phyloP scores from a whole-genome alignment of 2,888 invertebrate species.

The Amblyjoppa fuscipennis region DNA sequence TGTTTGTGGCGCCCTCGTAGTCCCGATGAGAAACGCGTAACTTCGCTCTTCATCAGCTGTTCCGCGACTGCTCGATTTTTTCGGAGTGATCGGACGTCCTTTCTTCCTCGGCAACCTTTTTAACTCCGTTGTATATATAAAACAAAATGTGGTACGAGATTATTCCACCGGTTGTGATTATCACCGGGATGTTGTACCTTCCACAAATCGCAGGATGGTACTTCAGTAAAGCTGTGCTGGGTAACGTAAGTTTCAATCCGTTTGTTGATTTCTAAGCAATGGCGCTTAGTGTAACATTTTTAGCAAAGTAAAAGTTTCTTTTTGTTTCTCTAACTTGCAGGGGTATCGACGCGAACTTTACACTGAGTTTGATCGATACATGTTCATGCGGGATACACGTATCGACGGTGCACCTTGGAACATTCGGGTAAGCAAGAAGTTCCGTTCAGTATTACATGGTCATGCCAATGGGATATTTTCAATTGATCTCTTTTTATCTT shows the following conservation, averaged over 20 bases:
- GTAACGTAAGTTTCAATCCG: constrained; percentile 70
- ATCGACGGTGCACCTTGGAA: constrained; percentile 69
- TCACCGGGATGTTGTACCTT: constrained; percentile 25
- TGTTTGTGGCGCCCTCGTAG: not conserved
- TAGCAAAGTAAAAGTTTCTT: not conserved
- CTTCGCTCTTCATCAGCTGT: constrained; percentile 13
- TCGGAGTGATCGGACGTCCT: constrained; percentile 22
- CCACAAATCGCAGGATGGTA: constrained; percentile 62
- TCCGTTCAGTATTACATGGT: not conserved
- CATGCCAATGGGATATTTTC: not conserved
- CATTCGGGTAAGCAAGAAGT: constrained; percentile 57
- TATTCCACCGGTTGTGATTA: constrained; percentile 71
- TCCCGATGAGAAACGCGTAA: not conserved
- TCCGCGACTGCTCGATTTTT: constrained; percentile 20
- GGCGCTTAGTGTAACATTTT: not conserved
- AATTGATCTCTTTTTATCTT: not conserved
- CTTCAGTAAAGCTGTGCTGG: constrained; percentile 62
- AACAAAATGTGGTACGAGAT: constrained; percentile 79
- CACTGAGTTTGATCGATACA: constrained; percentile 1
- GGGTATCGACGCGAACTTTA: constrained; percentile 40
- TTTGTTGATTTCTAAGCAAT: constrained; percentile 27
- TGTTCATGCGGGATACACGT: constrained; percentile 65
- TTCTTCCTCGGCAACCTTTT: constrained; percentile 47
- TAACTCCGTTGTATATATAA: constrained; percentile 42
- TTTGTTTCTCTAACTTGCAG: constrained; percentile 50